Base-by-base conservation (phyloP, 2,888 invertebrate species). In the Cyclophora albipunctata region DNA sequence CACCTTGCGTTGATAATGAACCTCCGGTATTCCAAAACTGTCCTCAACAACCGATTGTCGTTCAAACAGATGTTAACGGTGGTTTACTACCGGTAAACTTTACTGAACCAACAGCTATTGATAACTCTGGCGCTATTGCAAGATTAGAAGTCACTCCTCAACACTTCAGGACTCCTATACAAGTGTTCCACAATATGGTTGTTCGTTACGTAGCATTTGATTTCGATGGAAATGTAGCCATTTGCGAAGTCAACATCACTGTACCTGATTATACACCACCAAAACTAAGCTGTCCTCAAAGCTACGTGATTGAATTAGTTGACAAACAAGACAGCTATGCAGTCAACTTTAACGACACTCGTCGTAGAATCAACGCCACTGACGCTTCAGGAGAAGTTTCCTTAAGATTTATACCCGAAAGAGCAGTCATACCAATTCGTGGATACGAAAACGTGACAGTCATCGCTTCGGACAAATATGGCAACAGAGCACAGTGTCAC, bases 21-120 rank as follows among this genome's bases (percentile, higher is more conserved):
- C 98, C 98, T 3, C 98, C 98, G 34, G 94, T 96, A 5, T 98
- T 98, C 92, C 95, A 96, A 81, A 98, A 98, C 72, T 98, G 98
- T 66, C 98, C 98, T 3, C 95, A 95, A 67, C 95, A 96, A 69
- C 96, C 98, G 5, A 94, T 98, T 47, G 90, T 96, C 34, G 97
- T 98, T 0, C 93, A 94, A 70, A 96, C 95, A 50, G 97, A 97
- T 67, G 91, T 93, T 0, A 95, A 96, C 63, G 96, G 96, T 42
- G 97, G 96, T n/a, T 89, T 98, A 44, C 82, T 96, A 54, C 95
- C 97, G 0, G 95, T 97, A 0, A 96, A 97, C 75, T 98, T 97
- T 70, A 96, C 97, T 0, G 96, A 98, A 75, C 98, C 98, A 3
- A 94, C 95, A 1, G 98, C 98, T 6, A 92, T 93, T n/a, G 98